Evolutionary conservation across 1,140 invertebrate species (phyloP), one percentile per base, ranked within the genome.

Genomic region (Homarus americanus): DNA sequence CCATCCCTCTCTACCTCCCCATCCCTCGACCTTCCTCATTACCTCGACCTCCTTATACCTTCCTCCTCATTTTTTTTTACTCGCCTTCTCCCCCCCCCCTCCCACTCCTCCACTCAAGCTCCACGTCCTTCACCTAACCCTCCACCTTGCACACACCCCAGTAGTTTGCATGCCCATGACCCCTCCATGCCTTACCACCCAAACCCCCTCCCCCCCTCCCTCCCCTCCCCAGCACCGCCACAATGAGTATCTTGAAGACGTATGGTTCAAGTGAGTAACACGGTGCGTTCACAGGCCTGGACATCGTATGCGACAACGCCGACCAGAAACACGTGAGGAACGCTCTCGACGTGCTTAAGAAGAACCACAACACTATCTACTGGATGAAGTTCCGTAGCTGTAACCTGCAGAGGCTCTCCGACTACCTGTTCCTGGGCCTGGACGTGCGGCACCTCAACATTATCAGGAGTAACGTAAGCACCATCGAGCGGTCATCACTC

Each of bases 321-420:
- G 91, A 93, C 83, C 82, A 91, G 53, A 89, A 86, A 69, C 91
- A 92, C 38, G 88, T 93, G 1, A 82, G 84, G 10, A 93, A 87
- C 75, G 89, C 91, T n/a, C 84, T 93, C 24, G 89, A 89, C 73
- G 73, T 90, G 34, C 91, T 91, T 63, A 92, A 91, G 78, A 87
- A 88, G 24, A 84, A 83, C 28, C 87, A 63, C 40, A 72, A 87
- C 41, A 63, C 79, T n/a, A 92, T 93, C 66, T 92, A 92, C 88
- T 93, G 91, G 91, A 93, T 93, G 92, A 93, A 93, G 91, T 91
- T 93, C 63, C 86, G 92, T 4, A 91, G 87, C 66, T 93, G 92
- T 53, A 88, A 92, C 38, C 84, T 93, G 32, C 82, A 82, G 15
- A 87, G 92, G 41, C 82, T 93, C 20, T 38, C 86, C 41, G 92